A percentile compares a stretch with the other conserved stretches of the same genome.
These are phyloP conservation scores for Eumeta japonica DNA, from an alignment of 1,140 invertebrate species.

Conservation along the genomic window DNA sequence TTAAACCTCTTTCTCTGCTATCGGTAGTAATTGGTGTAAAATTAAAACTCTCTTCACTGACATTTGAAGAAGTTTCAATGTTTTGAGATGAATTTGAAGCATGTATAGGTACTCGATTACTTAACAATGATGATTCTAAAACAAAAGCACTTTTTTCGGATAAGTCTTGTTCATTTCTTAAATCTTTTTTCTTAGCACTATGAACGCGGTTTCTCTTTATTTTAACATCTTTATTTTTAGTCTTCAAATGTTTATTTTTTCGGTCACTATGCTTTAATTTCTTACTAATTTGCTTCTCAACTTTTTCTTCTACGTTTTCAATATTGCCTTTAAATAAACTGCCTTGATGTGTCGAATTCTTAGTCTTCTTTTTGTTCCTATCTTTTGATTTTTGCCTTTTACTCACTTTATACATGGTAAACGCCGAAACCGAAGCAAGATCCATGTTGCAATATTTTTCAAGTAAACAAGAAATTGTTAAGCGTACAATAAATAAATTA, in stretches of 20 bases:
- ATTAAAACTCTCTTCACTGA: slow-evolving; percentile 24
- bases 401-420: slow-evolving; percentile 34
- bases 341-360: too few relatives aligned
- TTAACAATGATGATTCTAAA: too few relatives aligned
- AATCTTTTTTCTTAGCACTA: slow-evolving; percentile 8
- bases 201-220: slow-evolving; percentile 6
- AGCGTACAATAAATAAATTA: too few relatives aligned
- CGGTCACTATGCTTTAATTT: too few relatives aligned
- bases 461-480: slow-evolving; percentile 3
- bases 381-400: slow-evolving; percentile 32
- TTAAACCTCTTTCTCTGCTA: slow-evolving; percentile 60
- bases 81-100: slow-evolving; percentile 2
- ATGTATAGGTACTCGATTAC: too few relatives aligned
- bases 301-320: slow-evolving; percentile 10
- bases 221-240: slow-evolving; percentile 8
- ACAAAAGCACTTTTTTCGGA: too few relatives aligned
- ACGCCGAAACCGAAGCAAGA: slow-evolving; percentile 31
- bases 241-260: too few relatives aligned
- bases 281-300: too few relatives aligned
- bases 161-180: too few relatives aligned
- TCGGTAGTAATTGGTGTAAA: slow-evolving; percentile 55
- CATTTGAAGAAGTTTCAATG: slow-evolving; percentile 11
- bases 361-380: slow-evolving; percentile 32
- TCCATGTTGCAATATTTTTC: slow-evolving; percentile 23
- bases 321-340: too few relatives aligned